Conservation (phyloP, 2,113 vertebrate genomes). For the Cebus imitator region DNA sequence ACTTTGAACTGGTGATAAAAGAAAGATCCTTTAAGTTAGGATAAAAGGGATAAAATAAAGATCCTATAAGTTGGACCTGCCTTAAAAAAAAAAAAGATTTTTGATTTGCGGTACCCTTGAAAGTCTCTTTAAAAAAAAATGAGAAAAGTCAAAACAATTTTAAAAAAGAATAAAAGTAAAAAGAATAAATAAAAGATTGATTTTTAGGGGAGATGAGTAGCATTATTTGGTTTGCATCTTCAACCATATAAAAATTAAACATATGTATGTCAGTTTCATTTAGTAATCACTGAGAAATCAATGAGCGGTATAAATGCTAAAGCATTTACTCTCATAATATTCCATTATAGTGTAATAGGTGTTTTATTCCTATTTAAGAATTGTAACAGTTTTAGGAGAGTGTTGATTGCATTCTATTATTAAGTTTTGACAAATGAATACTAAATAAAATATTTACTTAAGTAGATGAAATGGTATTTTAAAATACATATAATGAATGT, state of each 20-base stretch:
- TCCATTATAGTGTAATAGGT: neutral
- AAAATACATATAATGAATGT: neutral
- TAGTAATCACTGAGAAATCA: neutral
- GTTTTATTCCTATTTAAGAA: conserved; percentile 37
- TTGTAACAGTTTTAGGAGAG: conserved; percentile 2
- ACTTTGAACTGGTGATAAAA: neutral
- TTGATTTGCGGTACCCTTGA: too few relatives aligned
- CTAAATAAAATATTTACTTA: neutral
- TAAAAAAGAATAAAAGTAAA: too few relatives aligned
- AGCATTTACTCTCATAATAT: neutral
- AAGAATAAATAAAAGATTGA: neutral
- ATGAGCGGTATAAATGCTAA: neutral
- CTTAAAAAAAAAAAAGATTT: neutral
- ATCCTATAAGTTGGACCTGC: neutral
- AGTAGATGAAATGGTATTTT: neutral
- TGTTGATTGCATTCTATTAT: neutral
- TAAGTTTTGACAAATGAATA: neutral
- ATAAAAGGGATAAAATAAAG: neutral
- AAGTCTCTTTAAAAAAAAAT: too few relatives aligned
- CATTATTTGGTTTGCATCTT: conserved; percentile 15
- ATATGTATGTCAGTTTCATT: neutral
- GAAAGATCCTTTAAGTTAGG: neutral
- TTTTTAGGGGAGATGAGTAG: neutral
- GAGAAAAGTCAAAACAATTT: too few relatives aligned
- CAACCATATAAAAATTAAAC: neutral